Evolutionary conservation across 2,113 vertebrate species (phyloP).

Genomic region (Diadophis punctatus): DNA sequence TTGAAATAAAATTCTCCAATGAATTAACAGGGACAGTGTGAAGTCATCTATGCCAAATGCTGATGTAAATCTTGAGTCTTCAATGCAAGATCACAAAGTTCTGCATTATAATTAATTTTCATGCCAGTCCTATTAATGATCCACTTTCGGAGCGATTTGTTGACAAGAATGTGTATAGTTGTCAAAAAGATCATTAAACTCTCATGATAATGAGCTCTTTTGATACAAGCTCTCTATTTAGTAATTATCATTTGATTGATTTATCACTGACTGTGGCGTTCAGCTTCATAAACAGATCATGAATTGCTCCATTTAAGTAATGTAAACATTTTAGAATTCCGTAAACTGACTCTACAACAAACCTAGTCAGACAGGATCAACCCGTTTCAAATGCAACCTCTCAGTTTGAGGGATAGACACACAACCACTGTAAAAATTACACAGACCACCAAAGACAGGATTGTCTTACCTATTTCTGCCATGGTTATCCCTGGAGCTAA

Average conservation of each 20-base stretch:
- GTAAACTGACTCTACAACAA: slow-evolving; percentile 8
- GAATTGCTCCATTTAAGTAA: slow-evolving; percentile 35
- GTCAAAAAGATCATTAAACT: slow-evolving; percentile 55
- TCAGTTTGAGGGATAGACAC: background rate
- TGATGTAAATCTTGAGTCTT: background rate
- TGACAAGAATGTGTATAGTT: slow-evolving; percentile 24
- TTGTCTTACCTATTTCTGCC: slow-evolving; percentile 89
- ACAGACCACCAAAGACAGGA: background rate
- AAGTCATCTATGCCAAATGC: background rate
- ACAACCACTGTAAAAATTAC: background rate
- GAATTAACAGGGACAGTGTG: background rate
- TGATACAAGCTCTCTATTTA: slow-evolving; percentile 44
- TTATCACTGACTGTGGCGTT: slow-evolving; percentile 42
- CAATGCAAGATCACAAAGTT: background rate
- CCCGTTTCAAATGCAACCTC: background rate
- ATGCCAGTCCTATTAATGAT: slow-evolving; percentile 23
- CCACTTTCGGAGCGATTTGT: slow-evolving; percentile 22
- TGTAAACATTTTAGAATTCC: slow-evolving; percentile 27
- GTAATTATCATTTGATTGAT: slow-evolving; percentile 58
- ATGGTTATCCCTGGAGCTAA: slow-evolving; percentile 86
- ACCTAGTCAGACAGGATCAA: background rate
- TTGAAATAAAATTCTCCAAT: background rate
- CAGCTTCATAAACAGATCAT: slow-evolving; percentile 49
- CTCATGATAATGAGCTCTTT: slow-evolving; percentile 44
- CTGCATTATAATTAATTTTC: slow-evolving; percentile 23